These are phyloP conservation scores for Phrynosoma blainvillii DNA, from an alignment of 2,113 vertebrate genomes.

Conservation along the genomic window DNA sequence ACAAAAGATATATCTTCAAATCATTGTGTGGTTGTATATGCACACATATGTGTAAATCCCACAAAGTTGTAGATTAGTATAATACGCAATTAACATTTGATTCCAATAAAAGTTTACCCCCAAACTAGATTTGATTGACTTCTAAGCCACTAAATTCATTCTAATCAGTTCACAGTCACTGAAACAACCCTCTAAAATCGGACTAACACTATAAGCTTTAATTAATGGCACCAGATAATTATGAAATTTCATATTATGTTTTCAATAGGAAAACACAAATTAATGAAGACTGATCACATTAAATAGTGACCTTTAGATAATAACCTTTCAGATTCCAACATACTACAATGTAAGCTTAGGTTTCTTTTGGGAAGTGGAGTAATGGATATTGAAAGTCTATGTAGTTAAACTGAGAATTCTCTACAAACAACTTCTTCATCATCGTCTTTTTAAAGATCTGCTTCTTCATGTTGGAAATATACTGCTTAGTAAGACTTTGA, in stretches of 20 bases:
- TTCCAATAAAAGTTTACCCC: slow-evolving; percentile 33
- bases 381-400: slow-evolving; percentile 14
- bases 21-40: slow-evolving; percentile 6
- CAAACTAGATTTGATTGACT: slow-evolving; percentile 38
- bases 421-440: background rate
- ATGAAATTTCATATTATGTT: slow-evolving; percentile 39
- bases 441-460: background rate
- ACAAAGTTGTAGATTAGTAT: slow-evolving; percentile 43
- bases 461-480: background rate
- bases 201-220: slow-evolving; percentile 31
- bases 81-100: slow-evolving; percentile 15
- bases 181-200: slow-evolving; percentile 31
- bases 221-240: slow-evolving; percentile 21
- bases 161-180: slow-evolving; percentile 9
- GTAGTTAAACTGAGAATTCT: slow-evolving; percentile 5
- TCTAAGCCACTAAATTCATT: slow-evolving; percentile 38
- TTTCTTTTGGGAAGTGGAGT: slow-evolving; percentile 26
- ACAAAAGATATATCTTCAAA: slow-evolving; percentile 25
- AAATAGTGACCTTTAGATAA: slow-evolving; percentile 27
- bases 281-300: slow-evolving; percentile 24
- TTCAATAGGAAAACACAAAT: background rate
- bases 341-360: background rate
- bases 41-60: background rate
- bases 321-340: background rate
- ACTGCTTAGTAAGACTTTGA: background rate